Evolutionary conservation across 2,888 invertebrate genomes (phyloP).

Genomic region (Athrips mouffetella): DNA sequence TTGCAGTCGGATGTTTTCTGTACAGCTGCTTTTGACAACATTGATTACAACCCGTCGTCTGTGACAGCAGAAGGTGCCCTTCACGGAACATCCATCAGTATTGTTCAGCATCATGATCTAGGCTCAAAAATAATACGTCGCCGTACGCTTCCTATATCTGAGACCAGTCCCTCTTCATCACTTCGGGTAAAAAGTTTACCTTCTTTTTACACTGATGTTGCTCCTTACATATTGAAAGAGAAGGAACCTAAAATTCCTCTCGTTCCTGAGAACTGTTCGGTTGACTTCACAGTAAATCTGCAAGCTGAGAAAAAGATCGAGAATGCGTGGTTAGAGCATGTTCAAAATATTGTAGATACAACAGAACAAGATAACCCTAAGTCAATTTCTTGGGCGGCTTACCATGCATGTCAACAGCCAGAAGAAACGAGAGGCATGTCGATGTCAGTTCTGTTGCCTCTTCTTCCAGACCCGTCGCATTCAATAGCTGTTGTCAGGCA

Average conservation of each 20-base stretch:
- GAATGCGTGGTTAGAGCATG: not conserved
- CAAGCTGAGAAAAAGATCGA: not conserved
- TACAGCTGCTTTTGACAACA: slow-evolving; percentile 15
- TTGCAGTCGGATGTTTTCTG: slow-evolving; percentile 12
- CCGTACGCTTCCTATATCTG: not conserved
- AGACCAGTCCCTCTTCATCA: slow-evolving; percentile 12
- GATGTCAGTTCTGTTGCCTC: slow-evolving; percentile 1
- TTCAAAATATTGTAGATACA: not conserved
- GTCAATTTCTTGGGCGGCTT: not conserved
- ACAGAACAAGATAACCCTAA: not conserved
- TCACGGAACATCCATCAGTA: slow-evolving; percentile 17
- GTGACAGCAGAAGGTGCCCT: slow-evolving; percentile 17
- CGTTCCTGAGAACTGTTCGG: not conserved
- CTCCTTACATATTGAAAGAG: not conserved
- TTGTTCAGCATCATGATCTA: slow-evolving; percentile 15
- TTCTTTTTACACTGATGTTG: slow-evolving; percentile 3
- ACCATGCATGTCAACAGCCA: not conserved
- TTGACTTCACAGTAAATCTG: not conserved
- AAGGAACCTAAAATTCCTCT: not conserved
- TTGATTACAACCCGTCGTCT: slow-evolving; percentile 17
- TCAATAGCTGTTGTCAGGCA: slow-evolving; percentile 11
- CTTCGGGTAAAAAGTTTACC: slow-evolving; percentile 14
- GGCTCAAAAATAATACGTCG: not conserved
- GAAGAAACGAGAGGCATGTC: not conserved
- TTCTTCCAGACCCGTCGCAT: slow-evolving; percentile 8